phyloP scores from a whole-genome alignment of 2,888 invertebrate species.

The Drosophila testacea region DNA sequence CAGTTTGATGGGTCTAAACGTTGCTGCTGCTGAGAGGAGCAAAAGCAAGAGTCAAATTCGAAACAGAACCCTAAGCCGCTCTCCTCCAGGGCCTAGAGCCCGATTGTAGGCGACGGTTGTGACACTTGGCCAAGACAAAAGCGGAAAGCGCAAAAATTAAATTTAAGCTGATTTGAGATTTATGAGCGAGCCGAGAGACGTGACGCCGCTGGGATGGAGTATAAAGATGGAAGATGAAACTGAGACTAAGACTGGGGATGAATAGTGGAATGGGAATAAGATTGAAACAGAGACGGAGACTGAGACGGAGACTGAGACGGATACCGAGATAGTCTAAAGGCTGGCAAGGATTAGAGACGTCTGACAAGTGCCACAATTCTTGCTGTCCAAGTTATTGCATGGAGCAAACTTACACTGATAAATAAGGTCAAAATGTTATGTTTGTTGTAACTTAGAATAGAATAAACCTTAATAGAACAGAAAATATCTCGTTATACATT shows the following conservation, averaged over 20 bases:
- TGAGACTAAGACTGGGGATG: background rate
- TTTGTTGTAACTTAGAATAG: too few relatives aligned
- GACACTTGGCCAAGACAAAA: slow-evolving; percentile 30
- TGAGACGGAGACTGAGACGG: background rate
- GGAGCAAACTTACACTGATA: slow-evolving; percentile 3
- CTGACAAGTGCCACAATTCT: slow-evolving; percentile 32
- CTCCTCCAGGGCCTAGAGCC: background rate
- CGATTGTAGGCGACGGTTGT: background rate
- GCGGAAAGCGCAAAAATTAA: slow-evolving; percentile 60
- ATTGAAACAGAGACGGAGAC: too few relatives aligned
- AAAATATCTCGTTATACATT: too few relatives aligned
- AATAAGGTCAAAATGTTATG: too few relatives aligned
- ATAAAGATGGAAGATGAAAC: background rate
- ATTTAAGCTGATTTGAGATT: slow-evolving; percentile 75
- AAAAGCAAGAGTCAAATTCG: background rate
- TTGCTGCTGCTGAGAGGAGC: slow-evolving; percentile 11
- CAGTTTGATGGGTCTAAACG: slow-evolving; percentile 40
- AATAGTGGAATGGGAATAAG: background rate
- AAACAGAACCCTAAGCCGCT: background rate
- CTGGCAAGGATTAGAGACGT: slow-evolving; percentile 50
- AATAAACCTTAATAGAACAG: too few relatives aligned
- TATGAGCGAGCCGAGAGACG: slow-evolving; percentile 29
- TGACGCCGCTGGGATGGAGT: slow-evolving; percentile 5
- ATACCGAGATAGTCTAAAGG: slow-evolving; percentile 14
- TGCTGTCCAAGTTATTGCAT: slow-evolving; percentile 22